A percentile compares a stretch with the other conserved stretches of the same genome.
These are phyloP conservation scores for Sebastes hopkinsi DNA, from an alignment of 2,797 vertebrate genomes.

Conservation along the genomic window DNA sequence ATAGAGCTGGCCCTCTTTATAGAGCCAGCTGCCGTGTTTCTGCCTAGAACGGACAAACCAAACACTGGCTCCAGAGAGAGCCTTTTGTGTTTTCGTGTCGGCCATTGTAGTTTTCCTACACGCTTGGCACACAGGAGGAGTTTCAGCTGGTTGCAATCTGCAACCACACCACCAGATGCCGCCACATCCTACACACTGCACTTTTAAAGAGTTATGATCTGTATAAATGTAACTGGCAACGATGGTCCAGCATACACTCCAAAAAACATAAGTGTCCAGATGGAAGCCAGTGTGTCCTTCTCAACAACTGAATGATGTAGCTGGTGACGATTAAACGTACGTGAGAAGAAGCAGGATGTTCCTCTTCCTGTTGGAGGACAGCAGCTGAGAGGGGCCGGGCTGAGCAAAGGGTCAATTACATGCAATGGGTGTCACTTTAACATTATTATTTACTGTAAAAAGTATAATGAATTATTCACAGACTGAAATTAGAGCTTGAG, in stretches of 20 bases:
- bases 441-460: constrained; percentile 1
- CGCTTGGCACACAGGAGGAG: too few relatives aligned
- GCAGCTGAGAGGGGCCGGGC: neutral
- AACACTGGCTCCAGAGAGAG: too few relatives aligned
- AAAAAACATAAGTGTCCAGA: neutral
- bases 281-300: neutral
- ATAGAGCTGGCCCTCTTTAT: too few relatives aligned
- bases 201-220: neutral
- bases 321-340: neutral
- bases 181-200: too few relatives aligned
- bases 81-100: too few relatives aligned
- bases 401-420: neutral
- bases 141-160: neutral
- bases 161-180: too few relatives aligned
- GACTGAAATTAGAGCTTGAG: neutral
- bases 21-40: too few relatives aligned
- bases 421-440: neutral
- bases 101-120: too few relatives aligned
- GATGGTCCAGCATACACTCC: neutral
- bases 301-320: neutral
- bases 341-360: neutral
- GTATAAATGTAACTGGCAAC: neutral
- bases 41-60: too few relatives aligned
- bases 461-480: constrained; percentile 16
- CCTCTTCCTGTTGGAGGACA: neutral